Percentiles rank a stretch among this genome's conserved stretches.
These are phyloP conservation scores for Argyrosomus regius DNA, from an alignment of 2,797 vertebrate genomes.

Conservation along the genomic window DNA sequence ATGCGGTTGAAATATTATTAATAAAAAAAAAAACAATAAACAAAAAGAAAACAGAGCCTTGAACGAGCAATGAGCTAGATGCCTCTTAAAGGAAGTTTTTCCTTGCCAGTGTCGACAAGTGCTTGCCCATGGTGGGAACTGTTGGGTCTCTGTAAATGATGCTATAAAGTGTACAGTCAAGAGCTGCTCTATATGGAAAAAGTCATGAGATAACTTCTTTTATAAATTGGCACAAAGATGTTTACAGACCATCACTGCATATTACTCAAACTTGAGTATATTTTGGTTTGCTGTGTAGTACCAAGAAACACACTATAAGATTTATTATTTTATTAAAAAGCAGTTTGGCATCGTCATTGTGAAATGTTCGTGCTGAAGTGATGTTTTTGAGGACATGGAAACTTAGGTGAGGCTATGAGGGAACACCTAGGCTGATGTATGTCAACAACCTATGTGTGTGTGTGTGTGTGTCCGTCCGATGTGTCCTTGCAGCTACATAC, in stretches of 20 bases:
- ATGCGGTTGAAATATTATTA: neutral
- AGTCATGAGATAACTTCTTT: no score
- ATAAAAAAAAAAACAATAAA: neutral
- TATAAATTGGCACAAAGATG: no score
- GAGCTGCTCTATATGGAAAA: no score
- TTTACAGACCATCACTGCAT: no score
- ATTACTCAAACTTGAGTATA: neutral
- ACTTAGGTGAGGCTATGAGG: neutral
- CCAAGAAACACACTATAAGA: neutral
- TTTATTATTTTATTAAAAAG: no score
- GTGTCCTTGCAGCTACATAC: neutral
- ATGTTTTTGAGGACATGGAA: neutral
- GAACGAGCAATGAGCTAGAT: no score
- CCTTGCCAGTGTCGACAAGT: no score
- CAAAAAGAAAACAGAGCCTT: no score
- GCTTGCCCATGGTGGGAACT: no score
- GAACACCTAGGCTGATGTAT: slow-evolving; percentile 1
- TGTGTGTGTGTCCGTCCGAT: neutral
- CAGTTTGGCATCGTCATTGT: neutral
- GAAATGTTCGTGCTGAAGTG: neutral
- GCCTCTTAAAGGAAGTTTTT: no score
- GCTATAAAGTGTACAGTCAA: no score
- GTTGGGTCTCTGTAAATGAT: no score
- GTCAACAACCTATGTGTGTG: neutral
- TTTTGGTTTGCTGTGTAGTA: neutral